These are phyloP conservation scores for Esperia sulphurella DNA, from an alignment of 2,888 invertebrate species.

Conservation along the genomic window DNA sequence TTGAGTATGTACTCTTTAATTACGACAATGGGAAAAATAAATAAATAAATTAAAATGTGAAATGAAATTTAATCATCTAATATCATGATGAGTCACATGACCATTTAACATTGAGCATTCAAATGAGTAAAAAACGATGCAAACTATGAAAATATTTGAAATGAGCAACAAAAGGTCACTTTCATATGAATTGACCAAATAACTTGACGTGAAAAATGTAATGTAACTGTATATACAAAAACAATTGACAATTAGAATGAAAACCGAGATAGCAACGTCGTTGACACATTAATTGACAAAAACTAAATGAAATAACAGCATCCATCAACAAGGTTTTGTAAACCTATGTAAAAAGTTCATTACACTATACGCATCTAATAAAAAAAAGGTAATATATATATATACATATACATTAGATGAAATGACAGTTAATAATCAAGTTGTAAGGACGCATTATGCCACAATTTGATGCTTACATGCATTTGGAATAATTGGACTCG, in stretches of 20 bases:
- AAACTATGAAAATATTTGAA: slow-evolving; percentile 42
- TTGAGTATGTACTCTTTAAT: slow-evolving; percentile 11
- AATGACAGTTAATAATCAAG: slow-evolving; percentile 29
- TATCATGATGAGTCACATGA: slow-evolving; percentile 46
- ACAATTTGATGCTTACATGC: slow-evolving; percentile 21
- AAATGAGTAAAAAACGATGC: slow-evolving; percentile 66
- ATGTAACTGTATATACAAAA: slow-evolving; percentile 40
- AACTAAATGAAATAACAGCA: slow-evolving; percentile 65
- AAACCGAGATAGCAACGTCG: slow-evolving; percentile 48
- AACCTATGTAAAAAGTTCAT: slow-evolving; percentile 43
- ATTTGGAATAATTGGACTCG: slow-evolving; percentile 39
- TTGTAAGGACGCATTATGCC: slow-evolving; percentile 35
- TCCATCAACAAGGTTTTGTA: slow-evolving; percentile 60
- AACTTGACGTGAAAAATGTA: slow-evolving; percentile 52
- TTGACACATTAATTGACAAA: slow-evolving; percentile 71
- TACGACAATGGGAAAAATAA: slow-evolving; percentile 27
- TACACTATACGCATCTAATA: slow-evolving; percentile 55
- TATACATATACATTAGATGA: slow-evolving; percentile 35
- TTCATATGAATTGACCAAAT: slow-evolving; percentile 67
- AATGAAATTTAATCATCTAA: slow-evolving; percentile 59
- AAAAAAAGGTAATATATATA: slow-evolving; percentile 37
- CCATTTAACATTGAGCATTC: slow-evolving; percentile 71
- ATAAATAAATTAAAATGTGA: slow-evolving; percentile 59
- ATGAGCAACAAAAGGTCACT: slow-evolving; percentile 70
- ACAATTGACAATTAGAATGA: slow-evolving; percentile 64